Evolutionary conservation across 2,888 invertebrate species (phyloP), one percentile per base, ranked within the genome.

Genomic region (Spilarctia lutea): DNA sequence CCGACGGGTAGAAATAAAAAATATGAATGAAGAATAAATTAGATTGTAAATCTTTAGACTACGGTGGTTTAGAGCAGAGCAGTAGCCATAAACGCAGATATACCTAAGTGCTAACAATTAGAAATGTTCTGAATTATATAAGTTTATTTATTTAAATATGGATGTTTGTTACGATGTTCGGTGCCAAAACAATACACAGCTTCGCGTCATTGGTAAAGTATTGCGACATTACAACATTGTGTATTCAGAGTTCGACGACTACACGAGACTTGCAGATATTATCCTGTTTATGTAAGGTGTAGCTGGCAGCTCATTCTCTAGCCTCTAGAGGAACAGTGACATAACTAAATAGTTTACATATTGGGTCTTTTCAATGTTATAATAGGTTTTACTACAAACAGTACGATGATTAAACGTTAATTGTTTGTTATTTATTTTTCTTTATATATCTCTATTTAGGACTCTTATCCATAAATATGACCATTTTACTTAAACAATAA

Each of bases 191-290:
- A n/a, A 18, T 13, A 52, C 13, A n/a, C n/a, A n/a, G n/a, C 39
- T 39, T 11, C 10, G 35, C 16, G 20, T 35, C 13, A n/a, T 33
- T 35, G 24, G 16, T n/a, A 20, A 13, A 52, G 27, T 33, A 65
- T 68, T 71, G 42, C 67, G 33, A 68, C 67, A 67, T 35, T 24
- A 3, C n/a, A 20, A 60, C 42, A 60, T 74, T 72, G n/a, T 65
- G 56, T 68, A 75, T 75, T 68, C 75, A n/a, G n/a, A 20, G 42
- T 24, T 60, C 69, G 45, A 35, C 27, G 2, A n/a, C n/a, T 10
- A 56, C 35, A 65, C 65, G 68, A 68, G 72, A 75, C 75, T 30
- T 72, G 72, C 65, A 75, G 42, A 52, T 69, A 30, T 72, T 72
- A 68, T 69, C 39, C 52, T 65, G 30, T 65, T 72, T 75, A 56